Percentiles rank a stretch among this genome's conserved stretches.
These are phyloP conservation scores for Taenioides sp. DNA, from an alignment of 2,797 vertebrate species.

Conservation along the genomic window DNA sequence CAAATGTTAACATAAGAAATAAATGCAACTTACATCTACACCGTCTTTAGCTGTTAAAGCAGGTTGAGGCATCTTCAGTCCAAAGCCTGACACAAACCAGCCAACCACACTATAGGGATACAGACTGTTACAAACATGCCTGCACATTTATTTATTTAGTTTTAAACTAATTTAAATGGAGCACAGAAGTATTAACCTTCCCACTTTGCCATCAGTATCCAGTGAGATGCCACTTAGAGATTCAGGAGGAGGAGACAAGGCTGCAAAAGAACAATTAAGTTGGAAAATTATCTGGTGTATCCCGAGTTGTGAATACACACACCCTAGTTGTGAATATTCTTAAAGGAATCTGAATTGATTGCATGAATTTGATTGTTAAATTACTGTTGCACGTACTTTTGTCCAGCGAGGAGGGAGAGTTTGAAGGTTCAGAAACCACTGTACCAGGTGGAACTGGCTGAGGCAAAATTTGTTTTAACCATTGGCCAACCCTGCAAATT, in stretches of 20 bases:
- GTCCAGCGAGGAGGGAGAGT: slow-evolving; percentile 62
- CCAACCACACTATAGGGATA: slow-evolving; percentile 70
- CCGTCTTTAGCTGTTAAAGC: slow-evolving; percentile 65
- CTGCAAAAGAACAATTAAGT: slow-evolving; percentile 42
- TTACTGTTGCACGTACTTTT: slow-evolving; percentile 64
- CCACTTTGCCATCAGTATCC: slow-evolving; percentile 70
- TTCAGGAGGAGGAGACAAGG: slow-evolving; percentile 75
- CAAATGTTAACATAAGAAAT: background rate
- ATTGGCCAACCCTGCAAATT: slow-evolving; percentile 65
- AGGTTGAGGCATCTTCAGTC: slow-evolving; percentile 86
- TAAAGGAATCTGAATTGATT: background rate
- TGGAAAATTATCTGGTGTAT: background rate
- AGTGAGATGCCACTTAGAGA: slow-evolving; percentile 73
- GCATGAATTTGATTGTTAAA: background rate
- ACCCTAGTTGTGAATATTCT: background rate
- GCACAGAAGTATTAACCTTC: slow-evolving; percentile 52
- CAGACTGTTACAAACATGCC: background rate
- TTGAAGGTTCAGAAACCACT: slow-evolving; percentile 33
- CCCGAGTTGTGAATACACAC: background rate
- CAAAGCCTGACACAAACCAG: slow-evolving; percentile 85
- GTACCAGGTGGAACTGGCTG: slow-evolving; percentile 65
- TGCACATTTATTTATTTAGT: background rate
- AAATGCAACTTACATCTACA: slow-evolving; percentile 40
- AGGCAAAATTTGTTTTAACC: slow-evolving; percentile 77
- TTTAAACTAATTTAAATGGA: background rate